phyloP scores from a whole-genome alignment of 2,113 vertebrate species.

The Leuciscus idus region DNA sequence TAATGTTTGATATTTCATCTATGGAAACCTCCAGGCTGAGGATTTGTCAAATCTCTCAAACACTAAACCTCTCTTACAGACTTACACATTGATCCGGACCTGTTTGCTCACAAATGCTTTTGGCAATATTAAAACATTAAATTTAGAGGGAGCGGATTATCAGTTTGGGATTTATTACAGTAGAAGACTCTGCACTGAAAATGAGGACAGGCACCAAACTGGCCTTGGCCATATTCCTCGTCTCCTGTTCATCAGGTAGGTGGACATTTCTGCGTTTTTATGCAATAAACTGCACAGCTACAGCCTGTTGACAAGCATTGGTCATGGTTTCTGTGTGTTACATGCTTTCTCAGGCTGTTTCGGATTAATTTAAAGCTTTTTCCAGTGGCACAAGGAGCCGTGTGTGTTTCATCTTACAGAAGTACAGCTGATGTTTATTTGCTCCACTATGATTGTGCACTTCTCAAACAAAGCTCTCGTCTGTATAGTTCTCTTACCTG shows the following conservation, averaged over 20 bases:
- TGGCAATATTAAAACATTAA: slow-evolving; percentile 18
- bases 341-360: background rate
- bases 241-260: slow-evolving; percentile 99
- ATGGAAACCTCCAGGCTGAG: slow-evolving; percentile 15
- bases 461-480: background rate
- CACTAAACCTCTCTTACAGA: slow-evolving; percentile 27
- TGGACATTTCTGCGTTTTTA: slow-evolving; percentile 55
- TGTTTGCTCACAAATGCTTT: slow-evolving; percentile 40
- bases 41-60: slow-evolving; percentile 30
- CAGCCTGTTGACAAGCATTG: background rate
- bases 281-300: background rate
- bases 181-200: slow-evolving; percentile 75
- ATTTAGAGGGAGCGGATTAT: slow-evolving; percentile 20
- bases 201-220: slow-evolving; percentile 99
- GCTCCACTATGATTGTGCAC: background rate
- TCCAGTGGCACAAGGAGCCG: background rate
- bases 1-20: slow-evolving; percentile 28
- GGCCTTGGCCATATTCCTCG: slow-evolving; percentile 97
- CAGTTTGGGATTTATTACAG: slow-evolving; percentile 29
- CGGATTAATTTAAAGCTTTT: background rate
- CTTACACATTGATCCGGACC: slow-evolving; percentile 31
- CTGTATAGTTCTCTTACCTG: background rate
- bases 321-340: background rate
- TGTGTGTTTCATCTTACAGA: background rate
- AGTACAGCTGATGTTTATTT: background rate